Conservation (phyloP, 2,888 invertebrate genomes). For the Ernsta delagoae region DNA sequence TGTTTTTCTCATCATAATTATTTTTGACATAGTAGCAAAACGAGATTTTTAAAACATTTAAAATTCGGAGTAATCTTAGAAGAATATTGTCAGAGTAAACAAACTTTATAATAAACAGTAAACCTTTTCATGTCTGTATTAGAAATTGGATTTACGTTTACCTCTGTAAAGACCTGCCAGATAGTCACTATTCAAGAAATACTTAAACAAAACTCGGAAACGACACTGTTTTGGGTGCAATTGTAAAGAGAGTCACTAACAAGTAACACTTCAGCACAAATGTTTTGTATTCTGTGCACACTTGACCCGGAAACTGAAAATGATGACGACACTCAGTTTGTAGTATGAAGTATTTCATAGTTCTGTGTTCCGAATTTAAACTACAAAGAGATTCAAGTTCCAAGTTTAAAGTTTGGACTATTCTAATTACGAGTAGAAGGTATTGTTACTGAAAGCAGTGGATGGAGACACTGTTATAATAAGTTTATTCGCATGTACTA, state of each 20-base stretch:
- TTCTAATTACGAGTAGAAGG: background rate
- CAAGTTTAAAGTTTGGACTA: background rate
- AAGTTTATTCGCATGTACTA: no score
- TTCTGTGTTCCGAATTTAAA: constrained; percentile 19
- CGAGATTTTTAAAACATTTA: no score
- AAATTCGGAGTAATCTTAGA: no score
- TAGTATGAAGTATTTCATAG: constrained; percentile 8
- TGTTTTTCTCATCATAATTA: no score
- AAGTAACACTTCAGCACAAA: constrained; percentile 12
- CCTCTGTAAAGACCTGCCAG: no score
- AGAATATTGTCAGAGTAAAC: no score
- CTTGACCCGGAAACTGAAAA: constrained; percentile 29
- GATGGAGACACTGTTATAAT: background rate
- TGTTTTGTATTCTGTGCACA: constrained; percentile 24
- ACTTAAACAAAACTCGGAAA: constrained; percentile 9
- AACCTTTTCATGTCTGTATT: no score
- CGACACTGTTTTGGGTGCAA: constrained; percentile 7
- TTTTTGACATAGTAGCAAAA: no score
- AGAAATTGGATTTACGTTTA: no score
- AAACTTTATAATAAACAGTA: no score
- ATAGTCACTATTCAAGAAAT: background rate
- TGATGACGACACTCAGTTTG: constrained; percentile 10
- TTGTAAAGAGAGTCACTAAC: constrained; percentile 17
- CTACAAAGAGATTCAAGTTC: constrained; percentile 20
- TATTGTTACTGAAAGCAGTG: background rate